Base-by-base conservation (phyloP, 2,797 vertebrate genomes). In the Sternarchorhynchus goeldii region DNA sequence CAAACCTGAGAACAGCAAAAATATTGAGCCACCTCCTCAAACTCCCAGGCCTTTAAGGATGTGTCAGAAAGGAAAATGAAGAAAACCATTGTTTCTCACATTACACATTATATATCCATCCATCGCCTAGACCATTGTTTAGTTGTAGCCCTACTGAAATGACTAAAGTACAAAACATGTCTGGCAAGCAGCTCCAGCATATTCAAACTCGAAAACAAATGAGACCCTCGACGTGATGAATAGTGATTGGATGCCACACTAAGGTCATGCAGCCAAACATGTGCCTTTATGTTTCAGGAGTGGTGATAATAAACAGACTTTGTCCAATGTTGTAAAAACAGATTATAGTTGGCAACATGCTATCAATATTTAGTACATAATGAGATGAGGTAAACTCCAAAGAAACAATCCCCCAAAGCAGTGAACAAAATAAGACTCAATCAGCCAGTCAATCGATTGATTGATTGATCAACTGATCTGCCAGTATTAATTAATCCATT, bases 191-290 rank as follows among this genome's bases (percentile, higher is more conserved):
- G 70, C 29, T 55, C 70, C 53, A 20, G 63, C 80, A 93, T 50
- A 50, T 86, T 86, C 90, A 92, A 92, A 92, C 41, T 70, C 41
- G 3, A 72, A 92, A 67, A 83, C 89, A 93, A 94, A 94, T 90
- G 39, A 79, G 39, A 41, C 39, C 18, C 65, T 29, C 82, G 50
- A 73, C 69, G 71, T 59, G 59, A 34, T 31, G 36, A 66, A 66
- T 83, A 50, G 20, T 58, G 56, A 66, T 45, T 25, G n/a, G 69
- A 78, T 6, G 55, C 60, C 58, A 82, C 57, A 17, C n/a, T 12
- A 79, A 80, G 83, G 76, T 85, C 81, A 77, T 36, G 57, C 73
- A 80, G 83, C 81, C 87, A 86, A 89, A 86, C 91, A 88, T 86
- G 58, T 39, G 63, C 34, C 70, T 14, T 73, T 77, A 70, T 45